Evolutionary conservation across 2,888 invertebrate species (phyloP).

Genomic region (Melanostoma scalare): DNA sequence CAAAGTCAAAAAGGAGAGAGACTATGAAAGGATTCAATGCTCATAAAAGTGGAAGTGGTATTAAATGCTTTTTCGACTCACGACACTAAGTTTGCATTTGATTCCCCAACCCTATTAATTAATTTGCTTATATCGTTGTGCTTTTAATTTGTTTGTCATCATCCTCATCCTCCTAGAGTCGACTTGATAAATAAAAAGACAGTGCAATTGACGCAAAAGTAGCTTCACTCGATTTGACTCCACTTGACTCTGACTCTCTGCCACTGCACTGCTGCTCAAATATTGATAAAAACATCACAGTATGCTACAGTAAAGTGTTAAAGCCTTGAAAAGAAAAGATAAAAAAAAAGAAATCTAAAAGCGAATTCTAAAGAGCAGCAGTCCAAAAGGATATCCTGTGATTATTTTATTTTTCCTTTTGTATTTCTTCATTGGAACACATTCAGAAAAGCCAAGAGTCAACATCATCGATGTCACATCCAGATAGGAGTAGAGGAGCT

Average conservation of each 20-base stretch:
- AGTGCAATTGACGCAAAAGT: conserved; percentile 48
- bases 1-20: not conserved
- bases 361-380: not conserved
- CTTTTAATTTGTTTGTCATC: conserved; percentile 39
- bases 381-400: conserved; percentile 30
- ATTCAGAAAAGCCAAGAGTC: conserved; percentile 31
- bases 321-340: conserved; percentile 12
- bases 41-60: conserved; percentile 9
- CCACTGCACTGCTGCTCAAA: conserved; percentile 17
- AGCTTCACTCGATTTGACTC: not conserved
- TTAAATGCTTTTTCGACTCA: conserved; percentile 40
- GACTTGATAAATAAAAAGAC: conserved; percentile 31
- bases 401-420: not conserved
- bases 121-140: conserved; percentile 56
- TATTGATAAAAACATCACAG: not conserved
- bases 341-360: conserved; percentile 6
- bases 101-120: conserved; percentile 12
- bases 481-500: conserved; percentile 44
- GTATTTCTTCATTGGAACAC: not conserved
- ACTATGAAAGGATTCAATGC: conserved; percentile 28
- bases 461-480: conserved; percentile 58
- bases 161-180: not conserved
- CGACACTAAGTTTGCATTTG: conserved; percentile 43
- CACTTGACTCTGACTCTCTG: not conserved
- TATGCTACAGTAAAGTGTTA: conserved; percentile 8